Percentiles rank a stretch among this genome's conserved stretches.
phyloP scores from a whole-genome alignment of 1,140 invertebrate species.

The Drosophila miranda region DNA sequence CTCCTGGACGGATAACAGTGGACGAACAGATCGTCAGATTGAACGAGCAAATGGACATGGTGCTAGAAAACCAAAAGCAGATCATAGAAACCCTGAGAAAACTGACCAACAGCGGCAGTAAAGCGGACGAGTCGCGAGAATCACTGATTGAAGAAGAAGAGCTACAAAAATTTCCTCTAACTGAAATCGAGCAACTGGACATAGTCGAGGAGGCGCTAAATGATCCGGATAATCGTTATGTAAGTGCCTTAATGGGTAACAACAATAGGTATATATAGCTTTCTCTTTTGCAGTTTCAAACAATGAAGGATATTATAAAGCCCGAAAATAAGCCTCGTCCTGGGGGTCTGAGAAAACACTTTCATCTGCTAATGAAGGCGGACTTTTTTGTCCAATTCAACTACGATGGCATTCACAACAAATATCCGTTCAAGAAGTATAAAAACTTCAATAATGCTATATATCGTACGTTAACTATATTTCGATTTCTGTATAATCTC shows the following conservation, averaged over 20 bases:
- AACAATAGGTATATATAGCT: too few relatives aligned
- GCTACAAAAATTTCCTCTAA: slow-evolving; percentile 29
- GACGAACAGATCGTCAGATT: slow-evolving; percentile 31
- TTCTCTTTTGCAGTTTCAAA: slow-evolving; percentile 2
- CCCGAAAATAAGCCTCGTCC: slow-evolving; percentile 12
- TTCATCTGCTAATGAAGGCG: slow-evolving; percentile 25
- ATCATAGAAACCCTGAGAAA: slow-evolving; percentile 22
- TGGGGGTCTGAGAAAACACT: slow-evolving; percentile 29
- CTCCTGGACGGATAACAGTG: not conserved
- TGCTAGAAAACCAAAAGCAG: slow-evolving; percentile 28
- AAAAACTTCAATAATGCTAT: slow-evolving; percentile 34
- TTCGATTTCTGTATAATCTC: too few relatives aligned
- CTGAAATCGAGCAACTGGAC: slow-evolving; percentile 22
- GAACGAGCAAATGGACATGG: slow-evolving; percentile 37
- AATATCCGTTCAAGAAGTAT: slow-evolving; percentile 24
- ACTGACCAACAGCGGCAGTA: not conserved
- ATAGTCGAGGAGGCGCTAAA: slow-evolving; percentile 30
- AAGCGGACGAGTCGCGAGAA: not conserved
- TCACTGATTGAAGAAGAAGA: not conserved
- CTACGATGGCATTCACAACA: slow-evolving; percentile 37
- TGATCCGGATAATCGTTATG: slow-evolving; percentile 27
- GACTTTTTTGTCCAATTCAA: slow-evolving; percentile 35
- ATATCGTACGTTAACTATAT: slow-evolving; percentile 8
- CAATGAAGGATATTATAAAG: slow-evolving; percentile 26
- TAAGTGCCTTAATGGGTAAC: not conserved